Base-by-base conservation (phyloP, 2,113 vertebrate species). In the Brachionichthys hirsutus region DNA sequence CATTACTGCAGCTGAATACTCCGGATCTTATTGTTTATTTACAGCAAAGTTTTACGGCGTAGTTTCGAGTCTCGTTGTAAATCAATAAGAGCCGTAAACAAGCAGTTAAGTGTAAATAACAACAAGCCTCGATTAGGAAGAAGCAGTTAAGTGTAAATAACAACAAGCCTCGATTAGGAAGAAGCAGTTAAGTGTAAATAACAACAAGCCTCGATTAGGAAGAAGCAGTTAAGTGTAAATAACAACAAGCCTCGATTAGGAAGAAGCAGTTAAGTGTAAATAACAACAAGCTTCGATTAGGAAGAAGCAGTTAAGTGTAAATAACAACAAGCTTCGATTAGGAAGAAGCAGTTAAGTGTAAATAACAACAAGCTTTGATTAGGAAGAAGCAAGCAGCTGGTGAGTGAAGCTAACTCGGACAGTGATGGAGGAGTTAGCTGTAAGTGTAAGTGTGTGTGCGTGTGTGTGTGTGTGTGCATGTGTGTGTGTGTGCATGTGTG, bases 121-220 rank as follows among this genome's bases (percentile, higher is more conserved):
- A 79, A 62, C 66, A 62, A 52, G 55, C 35, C 50, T 57, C 50
- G 34, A 74, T 80, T 48, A 65, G 22, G 45, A 53, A 49, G 46
- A 59, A 46, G 56, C 58, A 66, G n/a, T n/a, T n/a, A n/a, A n/a
- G n/a, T n/a, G n/a, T n/a, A 80, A 82, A 76, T 76, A 82, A 74
- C 51, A 79, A 62, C 66, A 62, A 52, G 55, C 35, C 50, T 57
- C 50, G 34, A 74, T 80, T 48, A 65, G 22, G 45, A 53, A 49
- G 46, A 59, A 46, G 56, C 58, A 66, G n/a, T n/a, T n/a, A n/a
- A n/a, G n/a, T n/a, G n/a, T n/a, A 80, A 82, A 76, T 76, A 82
- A 74, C 51, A 79, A 62, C 66, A 62, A 52, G 55, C 35, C 50
- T 57, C 50, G 34, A 74, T 80, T 48, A 65, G 22, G 45, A 53